Percentiles rank a stretch among this genome's conserved stretches.
phyloP scores from a whole-genome alignment of 2,888 invertebrate species.

The Tenthredo amoena region DNA sequence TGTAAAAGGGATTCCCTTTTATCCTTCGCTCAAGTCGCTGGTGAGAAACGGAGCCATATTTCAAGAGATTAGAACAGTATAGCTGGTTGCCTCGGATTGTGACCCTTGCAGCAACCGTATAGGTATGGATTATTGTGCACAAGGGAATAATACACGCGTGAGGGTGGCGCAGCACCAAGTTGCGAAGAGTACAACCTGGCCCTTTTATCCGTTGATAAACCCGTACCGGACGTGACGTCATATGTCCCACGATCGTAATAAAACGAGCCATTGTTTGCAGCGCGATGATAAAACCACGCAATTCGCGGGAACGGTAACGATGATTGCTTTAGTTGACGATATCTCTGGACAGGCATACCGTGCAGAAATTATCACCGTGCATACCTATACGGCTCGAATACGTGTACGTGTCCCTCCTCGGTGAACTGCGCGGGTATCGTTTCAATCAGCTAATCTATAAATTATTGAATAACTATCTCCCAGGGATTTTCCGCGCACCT shows the following conservation, averaged over 20 bases:
- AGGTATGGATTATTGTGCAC: conserved; percentile 41
- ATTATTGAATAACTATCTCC: background rate
- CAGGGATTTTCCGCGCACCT: background rate
- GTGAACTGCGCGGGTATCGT: background rate
- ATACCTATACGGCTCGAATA: background rate
- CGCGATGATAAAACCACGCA: conserved; percentile 56
- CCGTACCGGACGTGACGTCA: conserved; percentile 56
- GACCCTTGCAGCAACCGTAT: conserved; percentile 38
- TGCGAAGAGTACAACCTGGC: background rate
- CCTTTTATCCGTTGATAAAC: conserved; percentile 57
- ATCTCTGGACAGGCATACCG: conserved; percentile 14
- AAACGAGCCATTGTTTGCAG: conserved; percentile 57
- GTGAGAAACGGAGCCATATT: conserved; percentile 25
- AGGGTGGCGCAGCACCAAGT: background rate
- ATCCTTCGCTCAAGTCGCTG: background rate
- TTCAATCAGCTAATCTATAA: background rate
- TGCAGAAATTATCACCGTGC: background rate
- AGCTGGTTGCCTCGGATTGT: background rate
- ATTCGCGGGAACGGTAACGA: conserved; percentile 55
- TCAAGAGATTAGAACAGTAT: conserved; percentile 35
- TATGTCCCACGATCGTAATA: conserved; percentile 52
- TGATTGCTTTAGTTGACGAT: conserved; percentile 54
- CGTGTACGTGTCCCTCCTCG: background rate
- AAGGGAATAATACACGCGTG: conserved; percentile 44
- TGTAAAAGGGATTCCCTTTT: background rate